Percentiles rank a stretch among this genome's conserved stretches.
phyloP scores from a whole-genome alignment of 2,113 vertebrate species.

The Xenopus borealis region DNA sequence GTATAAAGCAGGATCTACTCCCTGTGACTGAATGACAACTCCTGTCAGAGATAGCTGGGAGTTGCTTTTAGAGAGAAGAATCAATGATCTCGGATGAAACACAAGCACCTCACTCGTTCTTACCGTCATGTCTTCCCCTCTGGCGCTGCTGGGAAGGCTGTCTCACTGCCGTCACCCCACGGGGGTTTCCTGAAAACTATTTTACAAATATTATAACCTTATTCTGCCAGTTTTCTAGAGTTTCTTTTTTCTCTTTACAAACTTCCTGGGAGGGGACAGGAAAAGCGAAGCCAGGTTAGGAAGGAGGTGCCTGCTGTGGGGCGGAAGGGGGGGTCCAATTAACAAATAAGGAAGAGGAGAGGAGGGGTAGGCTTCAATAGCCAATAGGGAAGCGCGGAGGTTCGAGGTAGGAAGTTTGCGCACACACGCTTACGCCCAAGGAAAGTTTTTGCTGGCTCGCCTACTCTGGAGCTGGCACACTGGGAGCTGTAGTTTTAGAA shows the following conservation, averaged over 20 bases:
- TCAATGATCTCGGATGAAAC: no score
- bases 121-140: constrained; percentile 24
- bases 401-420: no score
- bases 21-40: no score
- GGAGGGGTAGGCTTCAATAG: background rate
- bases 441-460: no score
- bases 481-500: no score
- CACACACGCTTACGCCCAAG: background rate
- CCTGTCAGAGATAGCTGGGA: no score
- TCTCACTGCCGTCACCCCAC: constrained; percentile 21
- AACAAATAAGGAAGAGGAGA: constrained; percentile 21
- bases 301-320: constrained; percentile 44
- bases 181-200: background rate
- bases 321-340: background rate
- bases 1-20: no score
- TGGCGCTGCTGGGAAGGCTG: background rate
- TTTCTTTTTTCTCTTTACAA: constrained; percentile 52
- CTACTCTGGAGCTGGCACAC: no score
- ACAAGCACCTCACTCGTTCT: background rate
- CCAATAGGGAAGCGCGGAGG: no score
- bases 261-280: constrained; percentile 68
- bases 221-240: constrained; percentile 41
- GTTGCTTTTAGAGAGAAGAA: no score
- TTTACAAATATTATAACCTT: constrained; percentile 48
- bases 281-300: background rate